Percentiles rank a stretch among this genome's conserved stretches.
Conservation (phyloP, 2,113 vertebrate genomes). For the Marcusenius ussheri region DNA sequence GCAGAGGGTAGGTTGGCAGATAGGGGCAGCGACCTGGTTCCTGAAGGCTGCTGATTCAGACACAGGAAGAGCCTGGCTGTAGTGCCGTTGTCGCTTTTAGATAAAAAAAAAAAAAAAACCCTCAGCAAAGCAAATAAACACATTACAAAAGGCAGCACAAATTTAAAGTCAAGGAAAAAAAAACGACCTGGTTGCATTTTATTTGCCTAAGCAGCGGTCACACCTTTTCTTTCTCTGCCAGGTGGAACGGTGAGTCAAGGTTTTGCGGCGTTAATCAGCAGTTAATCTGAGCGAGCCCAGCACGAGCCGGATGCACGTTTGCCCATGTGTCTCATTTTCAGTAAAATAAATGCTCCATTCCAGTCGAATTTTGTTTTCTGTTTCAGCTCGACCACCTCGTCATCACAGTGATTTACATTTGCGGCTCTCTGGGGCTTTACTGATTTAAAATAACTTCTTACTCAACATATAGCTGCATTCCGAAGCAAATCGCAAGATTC, state of each 20-base stretch:
- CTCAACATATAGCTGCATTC: not conserved
- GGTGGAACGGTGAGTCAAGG: not conserved
- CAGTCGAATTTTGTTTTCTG: not conserved
- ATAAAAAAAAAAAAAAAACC: not conserved
- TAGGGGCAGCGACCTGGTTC: not conserved
- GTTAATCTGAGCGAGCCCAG: not conserved
- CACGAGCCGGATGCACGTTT: not conserved
- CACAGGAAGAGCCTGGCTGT: not conserved
- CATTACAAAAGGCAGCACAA: not conserved
- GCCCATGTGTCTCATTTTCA: not conserved
- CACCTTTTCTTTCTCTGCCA: not conserved
- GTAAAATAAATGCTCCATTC: not conserved
- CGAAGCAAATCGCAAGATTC: not conserved
- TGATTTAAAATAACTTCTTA: not conserved
- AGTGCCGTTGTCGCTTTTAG: not conserved
- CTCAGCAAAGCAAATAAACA: not conserved
- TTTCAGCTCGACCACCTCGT: not conserved
- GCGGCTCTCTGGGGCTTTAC: not conserved
- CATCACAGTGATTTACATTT: not conserved
- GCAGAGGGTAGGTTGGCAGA: not conserved
- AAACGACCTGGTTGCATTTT: not conserved
- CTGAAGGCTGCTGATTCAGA: not conserved
- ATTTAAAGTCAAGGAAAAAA: not conserved
- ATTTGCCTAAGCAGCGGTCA: conserved; percentile 6
- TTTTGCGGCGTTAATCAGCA: not conserved